Conservation (phyloP, 2,888 invertebrate species). For the Lysandra coridon region DNA sequence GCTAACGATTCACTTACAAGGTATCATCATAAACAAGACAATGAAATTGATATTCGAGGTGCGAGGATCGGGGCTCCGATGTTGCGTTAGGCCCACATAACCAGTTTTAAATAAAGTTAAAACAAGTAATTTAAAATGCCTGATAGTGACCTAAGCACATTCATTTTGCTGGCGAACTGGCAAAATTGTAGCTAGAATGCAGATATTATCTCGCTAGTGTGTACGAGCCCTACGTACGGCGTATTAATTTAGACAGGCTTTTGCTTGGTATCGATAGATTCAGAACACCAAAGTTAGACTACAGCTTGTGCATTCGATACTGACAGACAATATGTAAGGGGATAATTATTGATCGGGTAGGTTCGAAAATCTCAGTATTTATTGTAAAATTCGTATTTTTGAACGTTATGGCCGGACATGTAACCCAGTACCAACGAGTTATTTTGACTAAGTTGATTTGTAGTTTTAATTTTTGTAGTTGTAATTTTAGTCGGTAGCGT, state of each 20-base stretch:
- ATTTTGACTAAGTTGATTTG: background rate
- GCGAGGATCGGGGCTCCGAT: background rate
- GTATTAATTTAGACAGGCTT: background rate
- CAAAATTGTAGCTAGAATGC: background rate
- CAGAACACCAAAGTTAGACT: slow-evolving; percentile 28
- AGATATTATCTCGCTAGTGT: background rate
- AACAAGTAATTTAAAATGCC: slow-evolving; percentile 1
- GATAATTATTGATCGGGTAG: background rate
- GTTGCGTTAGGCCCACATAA: background rate
- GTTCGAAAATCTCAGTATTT: slow-evolving; percentile 11
- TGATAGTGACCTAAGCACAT: background rate
- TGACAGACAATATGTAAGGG: background rate
- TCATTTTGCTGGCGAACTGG: background rate
- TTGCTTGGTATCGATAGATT: slow-evolving; percentile 10
- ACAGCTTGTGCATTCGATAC: background rate
- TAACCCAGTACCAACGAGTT: slow-evolving; percentile 4
- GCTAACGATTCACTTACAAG: background rate
- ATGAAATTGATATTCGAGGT: background rate
- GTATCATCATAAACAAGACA: too few species aligned
- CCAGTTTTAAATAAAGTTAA: background rate
- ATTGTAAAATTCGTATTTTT: slow-evolving; percentile 9
- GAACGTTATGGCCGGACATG: background rate
- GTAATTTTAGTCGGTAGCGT: background rate
- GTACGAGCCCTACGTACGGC: background rate
- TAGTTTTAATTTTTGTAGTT: background rate